Conservation (phyloP, 2,113 vertebrate genomes). For the Triplophysa tibetana region DNA sequence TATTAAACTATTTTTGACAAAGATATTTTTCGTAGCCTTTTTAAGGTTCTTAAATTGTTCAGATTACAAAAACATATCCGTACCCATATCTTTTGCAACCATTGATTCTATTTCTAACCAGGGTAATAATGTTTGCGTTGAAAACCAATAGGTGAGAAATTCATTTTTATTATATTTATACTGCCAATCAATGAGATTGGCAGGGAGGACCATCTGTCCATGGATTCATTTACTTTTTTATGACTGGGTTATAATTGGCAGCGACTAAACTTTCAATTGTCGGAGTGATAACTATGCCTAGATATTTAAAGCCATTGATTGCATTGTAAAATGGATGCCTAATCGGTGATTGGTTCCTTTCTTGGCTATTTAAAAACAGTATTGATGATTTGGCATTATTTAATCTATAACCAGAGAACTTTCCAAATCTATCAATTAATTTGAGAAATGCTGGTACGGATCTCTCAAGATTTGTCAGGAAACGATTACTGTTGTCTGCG, state of each 20-base stretch:
- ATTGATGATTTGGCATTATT: too few relatives aligned
- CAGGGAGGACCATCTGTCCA: neutral
- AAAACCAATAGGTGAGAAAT: constrained; percentile 2
- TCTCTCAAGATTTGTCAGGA: neutral
- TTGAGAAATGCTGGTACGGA: neutral
- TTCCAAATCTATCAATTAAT: neutral
- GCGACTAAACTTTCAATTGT: neutral
- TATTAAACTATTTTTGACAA: neutral
- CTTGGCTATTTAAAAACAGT: too few relatives aligned
- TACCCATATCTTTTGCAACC: neutral
- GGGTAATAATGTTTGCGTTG: neutral
- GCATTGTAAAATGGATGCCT: neutral
- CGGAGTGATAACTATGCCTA: neutral
- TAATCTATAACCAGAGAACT: neutral
- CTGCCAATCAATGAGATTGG: neutral
- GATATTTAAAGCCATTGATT: neutral
- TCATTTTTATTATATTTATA: neutral
- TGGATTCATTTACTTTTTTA: neutral
- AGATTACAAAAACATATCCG: neutral
- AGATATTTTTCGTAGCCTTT: neutral
- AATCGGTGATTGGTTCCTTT: too few relatives aligned
- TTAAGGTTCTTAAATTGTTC: neutral
- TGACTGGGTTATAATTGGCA: neutral
- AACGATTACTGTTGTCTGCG: neutral
- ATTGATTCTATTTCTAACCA: neutral